These are phyloP conservation scores for Rhagoletis zephyria DNA, from an alignment of 1,140 invertebrate genomes.

Conservation along the genomic window DNA sequence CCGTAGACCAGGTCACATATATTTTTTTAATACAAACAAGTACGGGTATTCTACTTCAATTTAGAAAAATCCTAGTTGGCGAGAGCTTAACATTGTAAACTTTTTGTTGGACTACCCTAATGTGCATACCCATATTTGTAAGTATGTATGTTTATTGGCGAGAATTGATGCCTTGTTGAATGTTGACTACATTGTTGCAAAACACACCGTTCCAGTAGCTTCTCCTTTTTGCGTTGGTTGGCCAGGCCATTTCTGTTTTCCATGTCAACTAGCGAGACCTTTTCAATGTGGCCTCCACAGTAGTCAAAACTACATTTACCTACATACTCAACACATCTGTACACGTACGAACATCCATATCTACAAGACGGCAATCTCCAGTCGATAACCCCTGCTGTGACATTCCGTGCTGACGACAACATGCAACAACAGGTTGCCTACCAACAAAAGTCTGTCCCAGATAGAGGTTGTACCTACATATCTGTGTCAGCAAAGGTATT, in stretches of 20 bases:
- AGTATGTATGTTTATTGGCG: neutral
- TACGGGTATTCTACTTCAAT: too few species aligned
- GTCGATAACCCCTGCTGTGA: constrained; percentile 9
- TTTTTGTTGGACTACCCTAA: too few species aligned
- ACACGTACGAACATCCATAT: neutral
- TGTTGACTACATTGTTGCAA: neutral
- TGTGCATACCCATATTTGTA: too few species aligned
- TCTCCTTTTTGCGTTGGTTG: too few species aligned
- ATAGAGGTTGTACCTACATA: neutral
- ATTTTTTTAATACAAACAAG: too few species aligned
- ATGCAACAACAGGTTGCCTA: constrained; percentile 19
- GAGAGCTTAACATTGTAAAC: too few species aligned
- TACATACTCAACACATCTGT: too few species aligned
- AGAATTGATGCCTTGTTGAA: neutral
- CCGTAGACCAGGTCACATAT: too few species aligned
- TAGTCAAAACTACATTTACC: neutral
- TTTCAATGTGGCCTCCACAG: neutral
- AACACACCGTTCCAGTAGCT: neutral
- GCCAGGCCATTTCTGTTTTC: neutral
- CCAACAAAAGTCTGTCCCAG: neutral
- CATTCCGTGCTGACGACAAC: neutral
- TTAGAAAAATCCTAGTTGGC: too few species aligned
- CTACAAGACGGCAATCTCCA: neutral
- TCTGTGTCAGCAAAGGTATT: too few species aligned
- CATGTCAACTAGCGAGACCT: neutral